phyloP scores from a whole-genome alignment of 2,113 vertebrate genomes.

The Phylloscopus trochiloides region DNA sequence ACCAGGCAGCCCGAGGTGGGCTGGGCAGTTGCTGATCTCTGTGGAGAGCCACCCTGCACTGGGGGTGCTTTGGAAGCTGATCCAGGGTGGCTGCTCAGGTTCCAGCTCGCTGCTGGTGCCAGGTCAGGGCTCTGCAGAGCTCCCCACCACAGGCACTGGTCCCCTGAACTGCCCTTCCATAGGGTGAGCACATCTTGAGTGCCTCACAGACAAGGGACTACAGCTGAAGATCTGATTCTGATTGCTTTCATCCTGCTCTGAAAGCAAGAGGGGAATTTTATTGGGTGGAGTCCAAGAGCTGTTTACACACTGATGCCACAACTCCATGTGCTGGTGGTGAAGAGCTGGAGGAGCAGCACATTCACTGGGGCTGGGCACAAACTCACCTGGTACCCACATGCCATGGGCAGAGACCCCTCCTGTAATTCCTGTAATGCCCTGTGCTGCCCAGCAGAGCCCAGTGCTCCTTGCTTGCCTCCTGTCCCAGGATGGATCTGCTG shows the following conservation, averaged over 20 bases:
- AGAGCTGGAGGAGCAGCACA: not conserved
- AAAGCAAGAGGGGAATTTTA: not conserved
- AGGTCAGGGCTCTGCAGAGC: not conserved
- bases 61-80: not conserved
- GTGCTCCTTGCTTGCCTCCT: not conserved
- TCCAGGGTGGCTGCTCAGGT: not conserved
- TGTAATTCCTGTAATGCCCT: not conserved
- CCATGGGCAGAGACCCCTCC: not conserved
- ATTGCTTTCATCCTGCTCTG: not conserved
- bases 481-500: not conserved
- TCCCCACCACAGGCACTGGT: too few species aligned
- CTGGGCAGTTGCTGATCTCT: not conserved
- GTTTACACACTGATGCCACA: not conserved
- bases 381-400: accelerated
- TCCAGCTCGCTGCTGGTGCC: not conserved
- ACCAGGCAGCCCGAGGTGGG: not conserved
- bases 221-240: slow-evolving; percentile 9
- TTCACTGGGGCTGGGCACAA: not conserved
- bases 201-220: not conserved
- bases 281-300: not conserved
- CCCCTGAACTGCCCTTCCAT: not conserved
- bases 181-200: not conserved
- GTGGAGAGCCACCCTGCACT: accelerated
- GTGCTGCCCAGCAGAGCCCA: not conserved
- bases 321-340: not conserved